phyloP scores from a whole-genome alignment of 2,888 invertebrate genomes.

The Thecocarcelia acutangulata region DNA sequence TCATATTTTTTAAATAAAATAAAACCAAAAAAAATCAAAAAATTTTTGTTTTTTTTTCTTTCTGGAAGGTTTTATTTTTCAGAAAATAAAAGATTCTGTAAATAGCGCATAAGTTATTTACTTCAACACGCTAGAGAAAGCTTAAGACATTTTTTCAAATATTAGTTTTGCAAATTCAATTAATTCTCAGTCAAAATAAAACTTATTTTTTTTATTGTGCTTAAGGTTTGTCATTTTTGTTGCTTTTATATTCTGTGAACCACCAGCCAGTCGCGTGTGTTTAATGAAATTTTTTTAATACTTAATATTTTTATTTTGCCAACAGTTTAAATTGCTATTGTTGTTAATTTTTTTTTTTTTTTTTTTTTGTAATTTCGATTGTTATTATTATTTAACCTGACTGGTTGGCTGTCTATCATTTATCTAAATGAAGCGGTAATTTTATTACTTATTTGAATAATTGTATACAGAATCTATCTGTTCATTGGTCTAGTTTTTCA shows the following conservation, averaged over 20 bases:
- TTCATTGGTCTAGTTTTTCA: conserved; percentile 9
- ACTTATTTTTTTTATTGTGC: not conserved
- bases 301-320: conserved; percentile 17
- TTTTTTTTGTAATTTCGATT: not conserved
- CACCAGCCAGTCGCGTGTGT: conserved; percentile 21
- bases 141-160: no score
- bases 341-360: not conserved
- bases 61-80: no score
- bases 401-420: not conserved
- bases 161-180: no score
- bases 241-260: not conserved
- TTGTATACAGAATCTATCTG: conserved; percentile 7
- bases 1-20: no score
- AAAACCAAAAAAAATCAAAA: no score
- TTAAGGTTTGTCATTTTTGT: not conserved
- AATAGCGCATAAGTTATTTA: no score
- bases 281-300: conserved; percentile 44
- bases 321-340: conserved; percentile 45
- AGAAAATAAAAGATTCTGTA: no score
- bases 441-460: conserved; percentile 10
- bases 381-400: conserved; percentile 5
- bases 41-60: no score
- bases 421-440: conserved; percentile 27
- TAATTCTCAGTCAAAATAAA: no score
- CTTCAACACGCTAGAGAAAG: no score